phyloP scores from a whole-genome alignment of 2,888 invertebrate species.

The Machimus atricapillus region DNA sequence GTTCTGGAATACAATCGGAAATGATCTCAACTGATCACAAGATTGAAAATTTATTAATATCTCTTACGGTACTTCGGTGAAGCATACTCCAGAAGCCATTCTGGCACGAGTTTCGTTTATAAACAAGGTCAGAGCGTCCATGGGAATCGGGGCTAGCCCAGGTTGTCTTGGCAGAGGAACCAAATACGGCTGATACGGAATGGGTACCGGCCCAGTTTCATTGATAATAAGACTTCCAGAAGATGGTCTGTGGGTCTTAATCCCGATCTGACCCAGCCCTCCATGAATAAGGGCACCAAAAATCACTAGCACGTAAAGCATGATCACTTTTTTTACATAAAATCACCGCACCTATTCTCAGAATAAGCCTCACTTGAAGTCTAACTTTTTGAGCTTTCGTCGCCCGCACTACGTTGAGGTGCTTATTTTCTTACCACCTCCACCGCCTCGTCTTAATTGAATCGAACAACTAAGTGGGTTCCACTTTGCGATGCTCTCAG shows the following conservation, averaged over 20 bases:
- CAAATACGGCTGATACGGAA: background rate
- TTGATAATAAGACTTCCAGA: slow-evolving; percentile 1
- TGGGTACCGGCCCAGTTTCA: background rate
- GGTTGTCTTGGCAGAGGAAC: background rate
- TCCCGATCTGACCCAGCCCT: slow-evolving; percentile 38
- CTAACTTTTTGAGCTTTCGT: background rate
- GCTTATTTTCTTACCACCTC: background rate
- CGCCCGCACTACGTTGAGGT: background rate
- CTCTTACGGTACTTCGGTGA: slow-evolving; percentile 62
- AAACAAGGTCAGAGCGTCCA: slow-evolving; percentile 58
- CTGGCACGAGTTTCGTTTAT: slow-evolving; percentile 59
- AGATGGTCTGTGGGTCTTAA: slow-evolving; percentile 35
- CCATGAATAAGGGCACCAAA: background rate
- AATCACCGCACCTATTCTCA: background rate
- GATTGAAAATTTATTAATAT: background rate
- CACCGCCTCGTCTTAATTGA: background rate
- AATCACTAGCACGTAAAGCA: background rate
- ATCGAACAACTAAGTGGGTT: background rate
- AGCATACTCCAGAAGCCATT: slow-evolving; percentile 59
- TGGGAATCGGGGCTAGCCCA: background rate
- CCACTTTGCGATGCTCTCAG: background rate
- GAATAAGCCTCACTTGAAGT: slow-evolving; percentile 47
- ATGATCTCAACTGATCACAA: background rate
- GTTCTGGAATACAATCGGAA: slow-evolving; percentile 51
- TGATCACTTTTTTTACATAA: slow-evolving; percentile 11